Conservation (phyloP, 2,113 vertebrate species). For the Sterrhoptilus dennistouni region DNA sequence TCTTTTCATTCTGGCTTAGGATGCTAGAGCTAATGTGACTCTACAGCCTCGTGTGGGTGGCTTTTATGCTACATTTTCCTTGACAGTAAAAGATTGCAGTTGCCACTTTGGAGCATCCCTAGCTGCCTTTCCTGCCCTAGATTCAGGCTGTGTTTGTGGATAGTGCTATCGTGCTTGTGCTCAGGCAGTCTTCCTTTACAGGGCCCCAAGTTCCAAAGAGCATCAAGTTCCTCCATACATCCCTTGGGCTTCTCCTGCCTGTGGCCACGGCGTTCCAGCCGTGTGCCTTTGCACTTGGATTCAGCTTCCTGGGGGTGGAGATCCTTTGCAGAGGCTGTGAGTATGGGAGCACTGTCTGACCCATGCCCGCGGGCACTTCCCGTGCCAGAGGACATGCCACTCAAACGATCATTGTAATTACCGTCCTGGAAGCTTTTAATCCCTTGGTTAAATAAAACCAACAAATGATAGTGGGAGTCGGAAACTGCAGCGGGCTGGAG, state of each 20-base stretch:
- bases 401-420: constrained; percentile 6
- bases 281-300: neutral
- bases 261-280: fast-evolving
- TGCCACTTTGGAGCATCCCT: neutral
- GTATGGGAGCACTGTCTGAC: neutral
- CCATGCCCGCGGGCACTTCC: neutral
- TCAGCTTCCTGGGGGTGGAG: neutral
- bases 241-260: neutral
- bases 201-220: neutral
- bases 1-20: neutral
- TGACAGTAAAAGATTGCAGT: neutral
- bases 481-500: neutral
- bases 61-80: neutral
- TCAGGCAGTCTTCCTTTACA: neutral
- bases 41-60: neutral
- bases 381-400: neutral
- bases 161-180: fast-evolving
- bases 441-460: constrained; percentile 28
- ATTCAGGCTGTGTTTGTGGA: neutral
- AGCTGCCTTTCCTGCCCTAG: neutral
- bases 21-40: neutral
- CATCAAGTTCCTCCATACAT: neutral
- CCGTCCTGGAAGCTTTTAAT: constrained; percentile 21
- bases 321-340: neutral
- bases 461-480: neutral